Conservation (phyloP, 2,113 vertebrate genomes). For the Pachycephala philippinensis region DNA sequence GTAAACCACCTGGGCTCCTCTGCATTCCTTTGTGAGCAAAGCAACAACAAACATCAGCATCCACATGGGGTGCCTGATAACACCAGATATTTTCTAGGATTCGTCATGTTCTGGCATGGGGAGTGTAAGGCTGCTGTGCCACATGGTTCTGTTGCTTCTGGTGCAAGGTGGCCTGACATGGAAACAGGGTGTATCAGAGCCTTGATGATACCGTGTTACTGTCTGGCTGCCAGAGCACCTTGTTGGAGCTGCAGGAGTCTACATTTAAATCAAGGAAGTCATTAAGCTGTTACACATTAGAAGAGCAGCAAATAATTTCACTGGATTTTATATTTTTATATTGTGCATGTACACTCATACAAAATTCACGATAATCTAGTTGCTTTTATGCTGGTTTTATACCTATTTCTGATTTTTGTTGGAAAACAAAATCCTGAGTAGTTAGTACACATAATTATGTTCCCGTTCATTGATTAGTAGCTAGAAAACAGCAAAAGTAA, state of each 20-base stretch:
- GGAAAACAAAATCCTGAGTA: not conserved
- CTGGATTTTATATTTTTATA: not conserved
- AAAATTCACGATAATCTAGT: not conserved
- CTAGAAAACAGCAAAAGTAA: not conserved
- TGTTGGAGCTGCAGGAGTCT: not conserved
- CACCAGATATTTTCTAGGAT: not conserved
- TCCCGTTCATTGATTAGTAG: not conserved
- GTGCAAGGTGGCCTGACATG: not conserved
- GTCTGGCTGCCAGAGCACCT: not conserved
- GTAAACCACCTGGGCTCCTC: not conserved
- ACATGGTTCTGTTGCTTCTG: not conserved
- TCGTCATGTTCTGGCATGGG: not conserved
- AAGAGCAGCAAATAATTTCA: not conserved
- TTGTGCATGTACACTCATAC: not conserved
- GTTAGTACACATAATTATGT: not conserved
- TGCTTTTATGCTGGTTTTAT: not conserved
- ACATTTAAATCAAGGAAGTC: not conserved
- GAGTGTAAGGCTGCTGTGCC: not conserved
- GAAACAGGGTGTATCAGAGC: not conserved
- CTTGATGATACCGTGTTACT: fast-evolving
- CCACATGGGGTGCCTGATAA: not conserved
- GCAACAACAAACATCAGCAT: not conserved
- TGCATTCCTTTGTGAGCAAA: not conserved
- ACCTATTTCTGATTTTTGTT: not conserved
- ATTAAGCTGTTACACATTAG: not conserved